Evolutionary conservation across 2,888 invertebrate species (phyloP).

Genomic region (Heliconius cydno): DNA sequence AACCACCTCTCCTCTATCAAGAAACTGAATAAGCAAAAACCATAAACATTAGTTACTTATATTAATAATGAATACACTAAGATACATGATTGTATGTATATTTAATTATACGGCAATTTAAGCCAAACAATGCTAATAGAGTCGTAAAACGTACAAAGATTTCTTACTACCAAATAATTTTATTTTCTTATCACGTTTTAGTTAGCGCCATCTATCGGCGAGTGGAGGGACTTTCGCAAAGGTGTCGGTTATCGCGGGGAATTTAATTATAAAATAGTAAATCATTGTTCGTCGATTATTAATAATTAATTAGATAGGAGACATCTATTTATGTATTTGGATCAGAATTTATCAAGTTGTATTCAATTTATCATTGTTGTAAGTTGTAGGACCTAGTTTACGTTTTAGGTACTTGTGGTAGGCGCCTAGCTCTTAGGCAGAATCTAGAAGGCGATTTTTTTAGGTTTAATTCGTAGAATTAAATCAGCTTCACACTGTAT

Average conservation of each 20-base stretch:
- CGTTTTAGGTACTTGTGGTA: background rate
- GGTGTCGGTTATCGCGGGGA: constrained; percentile 34
- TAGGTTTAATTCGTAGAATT: background rate
- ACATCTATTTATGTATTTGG: constrained; percentile 40
- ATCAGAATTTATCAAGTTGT: constrained; percentile 22
- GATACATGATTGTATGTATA: background rate
- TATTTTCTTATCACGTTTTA: background rate
- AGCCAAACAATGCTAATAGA: background rate
- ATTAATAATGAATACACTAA: background rate
- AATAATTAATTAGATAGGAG: constrained; percentile 50
- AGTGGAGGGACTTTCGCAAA: constrained; percentile 54
- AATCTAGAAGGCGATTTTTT: background rate
- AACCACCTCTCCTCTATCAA: too few relatives aligned
- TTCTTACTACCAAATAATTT: background rate
- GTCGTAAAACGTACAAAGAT: background rate
- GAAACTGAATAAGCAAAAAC: too few relatives aligned
- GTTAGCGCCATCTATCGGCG: constrained; percentile 60
- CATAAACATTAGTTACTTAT: background rate
- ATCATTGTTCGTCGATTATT: constrained; percentile 48
- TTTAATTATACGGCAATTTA: constrained; percentile 16
- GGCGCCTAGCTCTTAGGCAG: background rate
- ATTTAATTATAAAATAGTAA: constrained; percentile 51
- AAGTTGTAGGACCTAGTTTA: constrained; percentile 5
- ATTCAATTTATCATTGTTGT: too few relatives aligned
- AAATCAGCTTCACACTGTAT: too few relatives aligned